Conservation (phyloP, 2,113 vertebrate species). For the Cinclus cinclus region DNA sequence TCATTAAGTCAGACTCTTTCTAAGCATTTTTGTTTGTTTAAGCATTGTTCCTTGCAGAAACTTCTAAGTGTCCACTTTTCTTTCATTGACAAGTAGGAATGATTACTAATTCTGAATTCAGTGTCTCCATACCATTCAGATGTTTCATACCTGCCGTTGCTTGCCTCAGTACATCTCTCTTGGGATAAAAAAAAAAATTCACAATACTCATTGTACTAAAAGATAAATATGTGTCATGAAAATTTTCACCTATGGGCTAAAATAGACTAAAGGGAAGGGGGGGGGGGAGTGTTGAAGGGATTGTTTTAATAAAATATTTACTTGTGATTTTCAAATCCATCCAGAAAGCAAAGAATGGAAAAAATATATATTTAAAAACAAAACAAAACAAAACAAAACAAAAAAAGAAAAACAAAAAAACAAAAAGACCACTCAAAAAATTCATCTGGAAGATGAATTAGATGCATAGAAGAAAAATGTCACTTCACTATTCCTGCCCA, state of each 20-base stretch:
- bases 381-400: no score
- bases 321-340: background rate
- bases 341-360: background rate
- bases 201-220: background rate
- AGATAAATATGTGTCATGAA: background rate
- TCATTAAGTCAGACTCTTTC: background rate
- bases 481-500: rapidly evolving
- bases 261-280: background rate
- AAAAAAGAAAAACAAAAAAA: background rate
- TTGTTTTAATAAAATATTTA: background rate
- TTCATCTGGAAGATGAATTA: background rate
- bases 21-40: background rate
- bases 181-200: background rate
- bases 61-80: background rate
- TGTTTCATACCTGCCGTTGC: rapidly evolving
- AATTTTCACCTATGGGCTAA: background rate
- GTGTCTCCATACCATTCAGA: background rate
- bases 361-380: background rate
- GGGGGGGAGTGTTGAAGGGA: background rate
- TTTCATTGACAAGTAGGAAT: background rate
- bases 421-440: background rate
- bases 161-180: background rate
- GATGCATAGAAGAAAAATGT: background rate
- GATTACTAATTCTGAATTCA: background rate
- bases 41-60: background rate